Evolutionary conservation across 2,113 vertebrate genomes (phyloP).

Genomic region (Rousettus leschenaultii): DNA sequence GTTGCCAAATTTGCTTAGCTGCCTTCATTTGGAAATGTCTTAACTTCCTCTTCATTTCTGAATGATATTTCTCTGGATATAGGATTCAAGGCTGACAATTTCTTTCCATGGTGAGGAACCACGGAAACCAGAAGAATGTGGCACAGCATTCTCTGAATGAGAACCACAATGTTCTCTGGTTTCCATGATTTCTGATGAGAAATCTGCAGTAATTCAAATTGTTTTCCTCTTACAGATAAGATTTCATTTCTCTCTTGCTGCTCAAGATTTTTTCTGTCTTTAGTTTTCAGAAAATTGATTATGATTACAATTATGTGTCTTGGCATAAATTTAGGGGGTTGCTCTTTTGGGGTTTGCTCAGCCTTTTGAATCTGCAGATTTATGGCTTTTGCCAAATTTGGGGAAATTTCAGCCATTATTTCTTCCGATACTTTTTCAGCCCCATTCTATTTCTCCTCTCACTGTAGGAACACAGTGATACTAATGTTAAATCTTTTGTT

Average conservation of each 20-base stretch:
- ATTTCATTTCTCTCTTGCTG: not conserved
- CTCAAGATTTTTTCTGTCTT: not conserved
- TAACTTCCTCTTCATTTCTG: not conserved
- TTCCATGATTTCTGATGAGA: not conserved
- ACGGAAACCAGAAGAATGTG: not conserved
- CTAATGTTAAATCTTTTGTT: not conserved
- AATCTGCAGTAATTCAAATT: not conserved
- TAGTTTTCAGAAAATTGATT: conserved; percentile 3
- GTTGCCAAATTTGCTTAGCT: not conserved
- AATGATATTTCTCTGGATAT: not conserved
- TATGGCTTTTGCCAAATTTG: not conserved
- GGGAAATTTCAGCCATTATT: not conserved
- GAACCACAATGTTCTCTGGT: not conserved
- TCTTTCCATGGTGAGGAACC: not conserved
- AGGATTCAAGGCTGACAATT: not conserved
- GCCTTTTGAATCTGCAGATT: not conserved
- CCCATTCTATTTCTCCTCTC: not conserved
- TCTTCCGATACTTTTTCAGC: not conserved
- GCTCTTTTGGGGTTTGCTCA: not conserved
- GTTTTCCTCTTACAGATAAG: not conserved
- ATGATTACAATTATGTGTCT: not conserved
- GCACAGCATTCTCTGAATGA: not conserved
- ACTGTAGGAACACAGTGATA: not conserved
- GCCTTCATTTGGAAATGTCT: not conserved
- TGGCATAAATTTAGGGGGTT: not conserved